phyloP scores from a whole-genome alignment of 2,797 vertebrate genomes.

The Danio kyathit region DNA sequence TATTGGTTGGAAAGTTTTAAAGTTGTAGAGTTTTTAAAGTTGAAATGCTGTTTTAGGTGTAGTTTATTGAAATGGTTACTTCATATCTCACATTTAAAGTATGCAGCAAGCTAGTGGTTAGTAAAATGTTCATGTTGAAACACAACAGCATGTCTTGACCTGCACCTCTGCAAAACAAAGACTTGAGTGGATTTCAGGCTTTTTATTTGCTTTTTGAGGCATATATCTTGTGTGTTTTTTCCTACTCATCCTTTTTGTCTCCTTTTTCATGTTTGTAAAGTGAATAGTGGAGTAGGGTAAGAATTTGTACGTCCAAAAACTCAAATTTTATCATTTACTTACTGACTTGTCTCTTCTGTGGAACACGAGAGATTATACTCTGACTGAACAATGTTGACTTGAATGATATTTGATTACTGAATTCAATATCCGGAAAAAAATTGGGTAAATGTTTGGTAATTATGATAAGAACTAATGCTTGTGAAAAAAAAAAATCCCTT shows the following conservation, averaged over 20 bases:
- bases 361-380: too few relatives aligned
- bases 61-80: background rate
- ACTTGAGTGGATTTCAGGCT: background rate
- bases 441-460: too few relatives aligned
- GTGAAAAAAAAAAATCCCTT: too few relatives aligned
- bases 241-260: background rate
- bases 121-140: background rate
- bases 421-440: too few relatives aligned
- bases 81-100: background rate
- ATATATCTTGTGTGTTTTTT: background rate
- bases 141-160: conserved; percentile 3
- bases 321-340: too few relatives aligned
- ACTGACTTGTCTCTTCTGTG: too few relatives aligned
- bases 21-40: background rate
- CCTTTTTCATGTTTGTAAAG: background rate
- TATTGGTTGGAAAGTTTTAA: too few relatives aligned
- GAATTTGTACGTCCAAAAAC: too few relatives aligned
- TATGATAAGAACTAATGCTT: too few relatives aligned
- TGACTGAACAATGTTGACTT: too few relatives aligned
- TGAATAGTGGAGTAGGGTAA: background rate
- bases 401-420: too few relatives aligned
- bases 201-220: background rate
- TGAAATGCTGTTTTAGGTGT: background rate
- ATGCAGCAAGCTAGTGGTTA: background rate
- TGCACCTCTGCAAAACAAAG: background rate